Percentiles rank a stretch among this genome's conserved stretches.
Conservation (phyloP, 2,797 vertebrate genomes). For the Bufotes viridis region DNA sequence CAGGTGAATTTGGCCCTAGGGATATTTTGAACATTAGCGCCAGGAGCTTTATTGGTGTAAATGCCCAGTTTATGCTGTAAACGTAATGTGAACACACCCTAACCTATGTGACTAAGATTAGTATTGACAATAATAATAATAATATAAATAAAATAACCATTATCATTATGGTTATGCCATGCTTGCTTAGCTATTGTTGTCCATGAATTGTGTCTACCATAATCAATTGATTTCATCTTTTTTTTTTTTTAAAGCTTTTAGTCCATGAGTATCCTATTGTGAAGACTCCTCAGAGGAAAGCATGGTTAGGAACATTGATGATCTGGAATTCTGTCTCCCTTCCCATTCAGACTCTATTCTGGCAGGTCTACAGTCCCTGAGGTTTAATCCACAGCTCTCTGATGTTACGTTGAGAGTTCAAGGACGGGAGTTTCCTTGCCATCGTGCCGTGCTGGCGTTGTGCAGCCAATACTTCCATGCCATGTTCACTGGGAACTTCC, state of each 20-base stretch:
- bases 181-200: not conserved
- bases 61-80: too few relatives aligned
- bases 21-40: too few relatives aligned
- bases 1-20: not conserved
- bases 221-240: not conserved
- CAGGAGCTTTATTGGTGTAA: too few relatives aligned
- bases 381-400: conserved; percentile 85
- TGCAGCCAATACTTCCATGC: conserved; percentile 93
- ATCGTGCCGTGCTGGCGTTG: conserved; percentile 89
- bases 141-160: not conserved
- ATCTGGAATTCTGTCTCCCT: conserved; percentile 91
- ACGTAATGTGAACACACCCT: not conserved
- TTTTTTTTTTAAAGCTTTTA: conserved; percentile 10
- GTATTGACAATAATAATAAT: not conserved
- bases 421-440: conserved; percentile 88
- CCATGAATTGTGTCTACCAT: not conserved
- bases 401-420: conserved; percentile 87
- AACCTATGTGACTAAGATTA: not conserved
- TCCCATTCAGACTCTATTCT: conserved; percentile 90
- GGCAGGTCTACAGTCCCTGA: conserved; percentile 86
- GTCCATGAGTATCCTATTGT: conserved; percentile 36
- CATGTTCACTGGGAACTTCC: conserved; percentile 94
- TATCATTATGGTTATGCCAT: not conserved
- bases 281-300: conserved; percentile 1
- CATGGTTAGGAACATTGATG: conserved; percentile 94